Evolutionary conservation across 2,888 invertebrate species (phyloP).

Genomic region (Dicycla oo): DNA sequence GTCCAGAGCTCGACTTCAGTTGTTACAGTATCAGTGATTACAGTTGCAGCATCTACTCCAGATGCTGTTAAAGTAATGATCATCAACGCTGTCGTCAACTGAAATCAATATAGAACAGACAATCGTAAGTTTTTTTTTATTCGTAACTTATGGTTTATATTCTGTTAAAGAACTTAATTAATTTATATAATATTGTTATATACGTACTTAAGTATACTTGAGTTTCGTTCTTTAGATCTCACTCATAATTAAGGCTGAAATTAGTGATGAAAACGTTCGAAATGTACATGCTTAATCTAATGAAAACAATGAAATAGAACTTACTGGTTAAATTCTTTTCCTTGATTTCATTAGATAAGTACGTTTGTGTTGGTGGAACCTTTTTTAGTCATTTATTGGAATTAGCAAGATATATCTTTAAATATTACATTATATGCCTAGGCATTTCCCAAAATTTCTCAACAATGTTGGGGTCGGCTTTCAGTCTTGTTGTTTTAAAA

Average conservation of each 20-base stretch:
- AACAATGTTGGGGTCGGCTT: not conserved
- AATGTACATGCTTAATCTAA: not conserved
- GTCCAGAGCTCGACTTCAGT: not conserved
- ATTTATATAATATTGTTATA: too few relatives aligned
- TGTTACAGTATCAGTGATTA: too few relatives aligned
- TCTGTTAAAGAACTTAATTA: too few relatives aligned
- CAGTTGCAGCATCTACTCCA: too few relatives aligned
- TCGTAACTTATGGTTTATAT: too few relatives aligned
- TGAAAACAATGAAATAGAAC: not conserved
- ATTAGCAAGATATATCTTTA: not conserved
- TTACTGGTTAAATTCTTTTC: not conserved
- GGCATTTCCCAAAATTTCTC: not conserved
- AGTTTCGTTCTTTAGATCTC: not conserved
- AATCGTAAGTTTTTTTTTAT: too few relatives aligned
- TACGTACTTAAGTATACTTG: not conserved
- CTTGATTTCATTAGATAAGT: not conserved
- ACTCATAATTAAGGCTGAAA: not conserved
- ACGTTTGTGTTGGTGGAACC: too few relatives aligned
- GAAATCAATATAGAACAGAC: not conserved
- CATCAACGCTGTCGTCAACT: not conserved
- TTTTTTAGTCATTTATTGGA: too few relatives aligned
- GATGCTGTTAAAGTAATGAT: too few relatives aligned
- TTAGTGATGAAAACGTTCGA: not conserved
- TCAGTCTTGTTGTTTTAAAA: not conserved
- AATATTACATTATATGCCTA: not conserved